Conservation (phyloP, 2,888 invertebrate species). For the Caenorhabditis panamensis region DNA sequence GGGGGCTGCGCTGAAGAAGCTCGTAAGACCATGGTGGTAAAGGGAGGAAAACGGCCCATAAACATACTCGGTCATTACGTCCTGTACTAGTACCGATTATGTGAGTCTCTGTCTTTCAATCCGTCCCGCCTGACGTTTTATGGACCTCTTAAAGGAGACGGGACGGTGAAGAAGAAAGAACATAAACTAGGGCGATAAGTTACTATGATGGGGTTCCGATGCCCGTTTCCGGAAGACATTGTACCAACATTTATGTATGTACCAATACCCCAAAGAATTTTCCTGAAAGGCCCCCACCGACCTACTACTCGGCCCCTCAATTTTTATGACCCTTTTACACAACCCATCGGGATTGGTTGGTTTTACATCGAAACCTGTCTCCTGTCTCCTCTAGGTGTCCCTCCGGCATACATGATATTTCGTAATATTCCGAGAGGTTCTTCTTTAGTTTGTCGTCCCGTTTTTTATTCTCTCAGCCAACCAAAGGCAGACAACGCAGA, state of each 20-base stretch:
- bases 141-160: conserved; percentile 35
- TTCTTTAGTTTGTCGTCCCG: neutral
- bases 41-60: conserved; percentile 36
- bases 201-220: conserved; percentile 44
- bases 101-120: neutral
- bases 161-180: no score
- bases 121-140: conserved; percentile 31
- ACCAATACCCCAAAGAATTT: conserved; percentile 12
- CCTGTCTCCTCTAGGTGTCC: neutral
- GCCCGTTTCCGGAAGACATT: conserved; percentile 51
- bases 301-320: conserved; percentile 30
- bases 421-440: conserved; percentile 41
- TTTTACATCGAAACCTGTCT: conserved; percentile 49
- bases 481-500: conserved; percentile 3
- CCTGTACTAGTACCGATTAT: conserved; percentile 45
- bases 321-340: conserved; percentile 53
- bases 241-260: neutral
- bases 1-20: conserved; percentile 34
- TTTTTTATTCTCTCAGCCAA: neutral
- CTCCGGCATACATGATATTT: conserved; percentile 42
- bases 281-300: no score
- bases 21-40: conserved; percentile 24
- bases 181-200: no score
- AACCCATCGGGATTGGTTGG: conserved; percentile 40
- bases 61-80: conserved; percentile 35